Evolutionary conservation across 2,888 invertebrate species (phyloP), one percentile per base, ranked within the genome.

Genomic region (Apotomis betuletana): DNA sequence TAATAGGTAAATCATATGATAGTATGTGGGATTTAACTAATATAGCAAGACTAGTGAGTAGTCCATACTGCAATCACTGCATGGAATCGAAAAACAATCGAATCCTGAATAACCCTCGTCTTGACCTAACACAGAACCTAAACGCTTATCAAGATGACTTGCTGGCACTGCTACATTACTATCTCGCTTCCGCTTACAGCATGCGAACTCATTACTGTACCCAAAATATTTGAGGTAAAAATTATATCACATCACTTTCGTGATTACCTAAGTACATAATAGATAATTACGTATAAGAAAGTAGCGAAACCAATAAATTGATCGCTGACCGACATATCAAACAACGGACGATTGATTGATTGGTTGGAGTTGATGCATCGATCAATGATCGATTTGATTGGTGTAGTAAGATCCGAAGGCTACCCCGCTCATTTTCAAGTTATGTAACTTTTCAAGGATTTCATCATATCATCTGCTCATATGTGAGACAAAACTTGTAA

Each of bases 141-240:
- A 44, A 62, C 12, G 67, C 67, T 52, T 58, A 52, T 58, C 15
- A 10, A 44, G 36, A 36, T 59, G 62, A 57, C 61, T 67, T 62
- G 62, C 58, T n/a, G 13, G 46, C 62, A 61, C 27, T 49, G 27
- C 41, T 57, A 41, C 15, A 38, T 62, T 58, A 72, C 27, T 52
- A 67, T 58, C 27, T 73, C 77, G 87, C 88, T 86, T 86, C 65
- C 74, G 87, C 87, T 87, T 87, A 71, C 74, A 81, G 87, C 87
- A 88, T 87, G 87, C 77, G 81, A 80, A 74, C 69, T 46, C 62
- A 67, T 62, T 71, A 71, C 67, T 67, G 62, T 71, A 67, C 67
- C 71, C 71, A 67, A 71, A 71, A 71, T 62, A 67, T 6, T 38
- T 52, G 41, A 55, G 61, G 41, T 67, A 71, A 27, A 65, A 6